Percentiles rank a stretch among this genome's conserved stretches.
These are phyloP conservation scores for Ectropis grisescens DNA, from an alignment of 1,140 invertebrate species.

Conservation along the genomic window DNA sequence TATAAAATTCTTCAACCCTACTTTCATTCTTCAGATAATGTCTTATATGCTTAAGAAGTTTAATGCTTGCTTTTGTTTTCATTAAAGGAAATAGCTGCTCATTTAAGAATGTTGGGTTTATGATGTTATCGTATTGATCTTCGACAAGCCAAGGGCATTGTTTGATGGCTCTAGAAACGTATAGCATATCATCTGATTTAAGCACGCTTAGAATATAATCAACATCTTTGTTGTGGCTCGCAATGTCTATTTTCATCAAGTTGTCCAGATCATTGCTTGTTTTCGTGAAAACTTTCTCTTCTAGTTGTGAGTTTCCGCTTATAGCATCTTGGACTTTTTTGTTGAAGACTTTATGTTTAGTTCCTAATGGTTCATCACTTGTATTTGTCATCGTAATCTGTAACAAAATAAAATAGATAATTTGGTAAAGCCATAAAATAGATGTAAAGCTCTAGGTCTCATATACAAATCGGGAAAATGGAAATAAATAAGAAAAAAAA, in stretches of 20 bases:
- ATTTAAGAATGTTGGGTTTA: constrained; percentile 36
- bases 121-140: constrained; percentile 28
- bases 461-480: no score
- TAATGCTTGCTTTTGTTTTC: constrained; percentile 27
- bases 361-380: constrained; percentile 21
- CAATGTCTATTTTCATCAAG: constrained; percentile 41
- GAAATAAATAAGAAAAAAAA: no score
- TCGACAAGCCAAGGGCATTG: constrained; percentile 33
- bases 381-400: no score
- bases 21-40: constrained; percentile 26
- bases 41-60: constrained; percentile 29
- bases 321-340: constrained; percentile 19
- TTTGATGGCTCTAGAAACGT: constrained; percentile 34
- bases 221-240: constrained; percentile 25
- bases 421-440: no score
- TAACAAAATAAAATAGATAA: no score
- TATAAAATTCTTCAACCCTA: constrained; percentile 35
- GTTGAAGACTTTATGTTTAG: constrained; percentile 34
- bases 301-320: constrained; percentile 3
- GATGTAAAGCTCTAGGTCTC: no score
- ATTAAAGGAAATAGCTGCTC: constrained; percentile 30
- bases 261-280: constrained; percentile 27
- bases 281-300: constrained; percentile 4
- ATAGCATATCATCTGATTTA: constrained; percentile 32
- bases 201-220: constrained; percentile 34